These are phyloP conservation scores for Acrossocheilus fasciatus DNA, from an alignment of 2,797 vertebrate genomes.

Conservation along the genomic window DNA sequence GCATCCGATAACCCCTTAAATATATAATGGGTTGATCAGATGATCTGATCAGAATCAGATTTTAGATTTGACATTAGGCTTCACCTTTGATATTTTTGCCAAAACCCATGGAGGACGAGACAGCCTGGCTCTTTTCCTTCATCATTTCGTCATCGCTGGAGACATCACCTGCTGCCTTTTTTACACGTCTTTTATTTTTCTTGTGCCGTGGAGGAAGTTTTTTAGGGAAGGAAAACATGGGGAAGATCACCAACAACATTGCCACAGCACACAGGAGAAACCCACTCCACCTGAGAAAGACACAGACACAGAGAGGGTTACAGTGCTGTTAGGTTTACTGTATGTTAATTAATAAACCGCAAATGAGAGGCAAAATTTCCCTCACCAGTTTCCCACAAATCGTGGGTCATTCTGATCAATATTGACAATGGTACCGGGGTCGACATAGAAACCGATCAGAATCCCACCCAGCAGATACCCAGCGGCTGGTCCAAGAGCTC, in stretches of 20 bases:
- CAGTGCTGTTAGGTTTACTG: neutral
- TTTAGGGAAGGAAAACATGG: conserved; percentile 99
- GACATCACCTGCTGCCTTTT: conserved; percentile 80
- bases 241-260: conserved; percentile 98
- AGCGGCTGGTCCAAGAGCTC: conserved; percentile 94
- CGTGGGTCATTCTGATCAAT: conserved; percentile 96
- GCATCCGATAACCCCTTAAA: too few species aligned
- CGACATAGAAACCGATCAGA: conserved; percentile 96
- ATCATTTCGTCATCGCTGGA: conserved; percentile 89
- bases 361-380: neutral
- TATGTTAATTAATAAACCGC: neutral
- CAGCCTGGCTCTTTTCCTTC: conserved; percentile 89
- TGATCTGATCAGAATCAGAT: neutral
- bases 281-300: conserved; percentile 82
- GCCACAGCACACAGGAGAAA: conserved; percentile 96
- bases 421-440: conserved; percentile 86
- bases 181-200: conserved; percentile 91
- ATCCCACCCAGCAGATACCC: conserved; percentile 96
- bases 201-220: conserved; percentile 95
- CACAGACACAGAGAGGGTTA: conserved; percentile 5
- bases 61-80: neutral
- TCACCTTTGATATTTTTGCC: conserved; percentile 94
- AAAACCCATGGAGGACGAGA: conserved; percentile 93
- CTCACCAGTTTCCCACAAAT: conserved; percentile 97
- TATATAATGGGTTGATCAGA: too few species aligned